A percentile compares a stretch with the other conserved stretches of the same genome.
Conservation (phyloP, 1,140 invertebrate genomes). For the Neodiprion pinetum region DNA sequence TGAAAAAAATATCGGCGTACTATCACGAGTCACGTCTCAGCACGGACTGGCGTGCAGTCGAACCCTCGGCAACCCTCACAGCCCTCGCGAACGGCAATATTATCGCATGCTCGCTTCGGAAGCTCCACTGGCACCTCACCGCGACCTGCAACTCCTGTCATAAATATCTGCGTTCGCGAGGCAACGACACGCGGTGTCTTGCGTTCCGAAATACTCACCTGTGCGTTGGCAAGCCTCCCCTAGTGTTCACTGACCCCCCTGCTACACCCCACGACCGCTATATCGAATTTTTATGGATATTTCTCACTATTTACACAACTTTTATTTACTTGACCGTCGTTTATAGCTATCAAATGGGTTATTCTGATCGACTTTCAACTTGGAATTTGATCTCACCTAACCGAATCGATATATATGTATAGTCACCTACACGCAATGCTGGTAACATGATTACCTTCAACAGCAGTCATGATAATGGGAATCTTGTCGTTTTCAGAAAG, state of each 20-base stretch:
- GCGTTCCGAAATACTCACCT: neutral
- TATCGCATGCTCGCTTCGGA: neutral
- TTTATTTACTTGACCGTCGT: neutral
- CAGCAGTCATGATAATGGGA: no score
- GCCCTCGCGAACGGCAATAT: slow-evolving; percentile 22
- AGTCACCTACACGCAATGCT: no score
- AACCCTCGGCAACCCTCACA: slow-evolving; percentile 37
- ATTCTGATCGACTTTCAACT: no score
- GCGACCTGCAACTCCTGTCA: slow-evolving; percentile 25
- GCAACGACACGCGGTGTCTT: neutral
- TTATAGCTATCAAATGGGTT: no score
- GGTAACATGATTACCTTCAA: no score
- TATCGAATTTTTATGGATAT: no score
- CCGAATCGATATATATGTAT: no score
- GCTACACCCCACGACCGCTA: neutral
- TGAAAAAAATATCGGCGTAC: slow-evolving; percentile 33
- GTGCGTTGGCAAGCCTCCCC: neutral
- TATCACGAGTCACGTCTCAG: slow-evolving; percentile 53
- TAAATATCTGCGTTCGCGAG: neutral
- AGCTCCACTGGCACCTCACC: slow-evolving; percentile 27
- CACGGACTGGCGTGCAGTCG: slow-evolving; percentile 50
- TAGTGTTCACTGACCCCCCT: neutral
- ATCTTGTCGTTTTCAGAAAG: no score
- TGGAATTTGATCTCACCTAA: no score
- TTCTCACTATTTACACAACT: no score